Conservation (phyloP, 2,888 invertebrate genomes). For the Adineta ricciae region DNA sequence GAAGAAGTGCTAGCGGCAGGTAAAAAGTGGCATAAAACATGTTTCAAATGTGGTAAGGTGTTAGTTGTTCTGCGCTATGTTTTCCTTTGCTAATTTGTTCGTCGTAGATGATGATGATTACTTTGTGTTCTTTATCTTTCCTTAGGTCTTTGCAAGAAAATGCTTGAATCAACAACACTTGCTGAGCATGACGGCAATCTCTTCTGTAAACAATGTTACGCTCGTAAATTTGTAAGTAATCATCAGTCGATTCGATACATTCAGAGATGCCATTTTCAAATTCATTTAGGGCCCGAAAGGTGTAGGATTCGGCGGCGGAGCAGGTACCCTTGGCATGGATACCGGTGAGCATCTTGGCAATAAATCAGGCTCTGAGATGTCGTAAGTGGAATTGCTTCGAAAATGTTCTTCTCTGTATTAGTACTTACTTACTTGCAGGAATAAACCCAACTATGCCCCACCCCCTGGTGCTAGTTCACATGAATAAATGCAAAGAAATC, state of each 20-base stretch:
- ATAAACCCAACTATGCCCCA: conserved; percentile 11
- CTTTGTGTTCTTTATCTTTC: background rate
- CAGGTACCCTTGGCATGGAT: conserved; percentile 82
- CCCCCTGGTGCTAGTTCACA: background rate
- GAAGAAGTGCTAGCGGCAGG: background rate
- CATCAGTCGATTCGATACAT: background rate
- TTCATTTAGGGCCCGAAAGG: conserved; percentile 69
- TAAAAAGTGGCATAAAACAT: conserved; percentile 19
- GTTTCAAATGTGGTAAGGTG: conserved; percentile 54
- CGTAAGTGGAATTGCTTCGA: conserved; percentile 10
- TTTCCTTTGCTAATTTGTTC: background rate
- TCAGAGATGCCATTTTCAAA: conserved; percentile 60
- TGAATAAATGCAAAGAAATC: background rate
- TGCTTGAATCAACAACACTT: conserved; percentile 85
- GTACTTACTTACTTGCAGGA: background rate
- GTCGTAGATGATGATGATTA: background rate
- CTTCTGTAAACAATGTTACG: conserved; percentile 84
- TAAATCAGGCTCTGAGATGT: conserved; percentile 35
- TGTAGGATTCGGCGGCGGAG: conserved; percentile 86
- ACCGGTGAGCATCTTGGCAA: conserved; percentile 75
- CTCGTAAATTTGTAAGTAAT: conserved; percentile 72
- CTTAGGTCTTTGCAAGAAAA: conserved; percentile 73
- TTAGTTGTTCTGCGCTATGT: conserved; percentile 52
- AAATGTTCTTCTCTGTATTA: background rate
- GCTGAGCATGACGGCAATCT: conserved; percentile 75